Base-by-base conservation (phyloP, 64 coral and sea anemone genomes). In the Trachythela sp. region DNA sequence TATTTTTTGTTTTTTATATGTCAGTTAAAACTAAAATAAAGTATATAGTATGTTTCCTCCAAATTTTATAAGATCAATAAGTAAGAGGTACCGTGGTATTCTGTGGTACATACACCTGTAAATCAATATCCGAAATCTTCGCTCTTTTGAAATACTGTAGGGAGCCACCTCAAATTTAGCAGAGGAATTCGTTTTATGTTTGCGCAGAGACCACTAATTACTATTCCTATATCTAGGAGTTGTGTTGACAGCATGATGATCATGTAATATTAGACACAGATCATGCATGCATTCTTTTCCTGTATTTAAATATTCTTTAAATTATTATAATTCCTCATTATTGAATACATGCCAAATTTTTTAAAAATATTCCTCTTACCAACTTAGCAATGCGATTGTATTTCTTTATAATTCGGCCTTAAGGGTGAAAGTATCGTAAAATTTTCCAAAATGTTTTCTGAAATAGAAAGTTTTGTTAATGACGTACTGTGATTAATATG, bases 241-340 rank as follows among this genome's bases (percentile, higher is more conserved):
- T n/a, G 56, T 26, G 56, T 27, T 64, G 56, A 64, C 26, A 27
- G 56, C 56, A 6, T n/a, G 24, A 64, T 64, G 56, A 2, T 20
- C 56, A 64, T 64, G 56, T 64, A 20, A n/a, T 27, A 27, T 64
- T 64, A 64, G 56, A 20, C 56, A 27, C 56, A 64, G 22, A 64
- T 64, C 56, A 11, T n/a, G n/a, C n/a, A n/a, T 64, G 56, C 56
- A 64, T 64, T 64, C 17, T 26, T 64, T n/a, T n/a, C 4, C 56
- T 64, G 24, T 64, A 64, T 64, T 64, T 64, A 27, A 64, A 64
- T 64, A 64, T 64, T 64, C 56, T 64, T 64, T 20, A 64, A 64
- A 64, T 64, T n/a, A 24, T 64, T 64, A 64, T 8, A 26, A 64
- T 64, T 64, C 24, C 56, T 64, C 0, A 27, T 64, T 64, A 20